Percentiles rank a stretch among this genome's conserved stretches.
These are phyloP conservation scores for Dasyurus viverrinus DNA, from an alignment of 2,113 vertebrate species.

Conservation along the genomic window DNA sequence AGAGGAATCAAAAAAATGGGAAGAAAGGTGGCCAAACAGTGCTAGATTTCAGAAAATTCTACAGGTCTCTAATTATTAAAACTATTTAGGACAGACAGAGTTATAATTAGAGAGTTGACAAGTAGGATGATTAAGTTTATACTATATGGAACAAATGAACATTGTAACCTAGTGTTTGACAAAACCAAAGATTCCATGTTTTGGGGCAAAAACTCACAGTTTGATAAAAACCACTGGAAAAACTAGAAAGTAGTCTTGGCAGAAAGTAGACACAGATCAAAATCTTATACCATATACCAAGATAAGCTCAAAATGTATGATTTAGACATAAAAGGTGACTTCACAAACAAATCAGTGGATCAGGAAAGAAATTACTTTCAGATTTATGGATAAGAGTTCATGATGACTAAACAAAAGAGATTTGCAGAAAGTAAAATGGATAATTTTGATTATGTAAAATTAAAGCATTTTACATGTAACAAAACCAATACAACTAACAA, in stretches of 20 bases:
- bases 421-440: neutral
- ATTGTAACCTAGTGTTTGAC: neutral
- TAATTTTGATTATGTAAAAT: neutral
- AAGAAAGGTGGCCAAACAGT: neutral
- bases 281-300: neutral
- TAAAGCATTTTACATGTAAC: neutral
- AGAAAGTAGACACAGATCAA: neutral
- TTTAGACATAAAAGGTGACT: neutral
- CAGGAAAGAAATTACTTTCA: neutral
- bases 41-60: neutral
- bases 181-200: neutral
- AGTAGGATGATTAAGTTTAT: neutral
- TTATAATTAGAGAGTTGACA: neutral
- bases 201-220: neutral
- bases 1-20: neutral
- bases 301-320: neutral
- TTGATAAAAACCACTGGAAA: neutral
- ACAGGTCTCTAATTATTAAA: neutral
- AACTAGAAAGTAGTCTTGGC: neutral
- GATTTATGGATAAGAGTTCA: neutral
- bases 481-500: neutral
- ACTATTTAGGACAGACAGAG: neutral
- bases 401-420: neutral
- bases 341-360: neutral
- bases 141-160: neutral